Conservation (phyloP, 2,888 invertebrate genomes). For the Parnassius apollo region DNA sequence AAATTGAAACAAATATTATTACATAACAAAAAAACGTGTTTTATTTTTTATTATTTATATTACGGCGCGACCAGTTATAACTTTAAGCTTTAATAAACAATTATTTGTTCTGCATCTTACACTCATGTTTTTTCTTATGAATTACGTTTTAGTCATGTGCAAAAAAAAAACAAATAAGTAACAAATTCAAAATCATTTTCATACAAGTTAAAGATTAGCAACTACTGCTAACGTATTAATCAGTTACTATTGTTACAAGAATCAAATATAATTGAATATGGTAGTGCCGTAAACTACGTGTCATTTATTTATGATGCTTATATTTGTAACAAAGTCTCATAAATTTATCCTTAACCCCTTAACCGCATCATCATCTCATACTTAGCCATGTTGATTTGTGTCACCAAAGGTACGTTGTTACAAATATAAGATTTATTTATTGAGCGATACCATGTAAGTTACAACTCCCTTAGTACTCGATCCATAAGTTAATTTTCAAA, state of each 20-base stretch:
- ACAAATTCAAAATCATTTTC: too few relatives aligned
- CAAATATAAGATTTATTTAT: constrained; percentile 16
- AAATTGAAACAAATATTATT: constrained; percentile 16
- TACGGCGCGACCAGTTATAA: constrained; percentile 2
- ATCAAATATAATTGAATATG: background rate
- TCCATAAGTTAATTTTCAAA: background rate
- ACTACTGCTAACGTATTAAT: too few relatives aligned
- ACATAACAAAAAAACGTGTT: background rate
- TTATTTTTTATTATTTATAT: background rate
- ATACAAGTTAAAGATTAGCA: too few relatives aligned
- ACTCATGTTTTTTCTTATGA: too few relatives aligned
- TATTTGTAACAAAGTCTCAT: constrained; percentile 19
- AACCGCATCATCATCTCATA: background rate
- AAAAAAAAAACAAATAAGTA: too few relatives aligned
- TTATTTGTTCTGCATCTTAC: too few relatives aligned
- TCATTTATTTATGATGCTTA: constrained; percentile 3
- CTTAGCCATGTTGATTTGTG: background rate
- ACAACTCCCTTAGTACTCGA: constrained; percentile 29
- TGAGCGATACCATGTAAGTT: constrained; percentile 24
- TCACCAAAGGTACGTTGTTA: constrained; percentile 2
- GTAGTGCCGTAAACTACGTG: constrained; percentile 11
- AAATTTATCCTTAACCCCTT: background rate
- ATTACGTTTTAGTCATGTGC: too few relatives aligned
- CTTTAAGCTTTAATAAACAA: too few relatives aligned
- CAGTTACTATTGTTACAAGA: too few relatives aligned